Conservation (phyloP, 2,797 vertebrate genomes). For the Pantherophis alleghaniensis region DNA sequence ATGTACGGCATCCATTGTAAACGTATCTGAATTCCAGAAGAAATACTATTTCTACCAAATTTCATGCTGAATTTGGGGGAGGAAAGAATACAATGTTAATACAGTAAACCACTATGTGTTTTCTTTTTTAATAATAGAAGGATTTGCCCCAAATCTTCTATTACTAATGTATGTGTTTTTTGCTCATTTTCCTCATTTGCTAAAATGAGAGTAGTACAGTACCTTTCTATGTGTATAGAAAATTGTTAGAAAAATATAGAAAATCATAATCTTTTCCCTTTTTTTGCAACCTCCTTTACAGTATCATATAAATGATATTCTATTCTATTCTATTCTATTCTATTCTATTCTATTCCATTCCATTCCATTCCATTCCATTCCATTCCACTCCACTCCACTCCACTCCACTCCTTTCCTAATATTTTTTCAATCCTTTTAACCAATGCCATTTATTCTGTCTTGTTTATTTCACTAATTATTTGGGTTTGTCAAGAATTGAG, state of each 20-base stretch:
- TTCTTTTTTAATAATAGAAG: background rate
- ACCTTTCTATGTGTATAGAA: background rate
- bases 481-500: background rate
- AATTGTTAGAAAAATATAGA: background rate
- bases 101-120: background rate
- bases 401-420: background rate
- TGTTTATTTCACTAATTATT: background rate
- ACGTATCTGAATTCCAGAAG: background rate
- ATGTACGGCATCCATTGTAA: background rate
- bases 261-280: background rate
- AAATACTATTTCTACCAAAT: background rate
- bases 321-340: background rate
- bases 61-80: background rate
- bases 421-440: background rate
- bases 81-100: background rate
- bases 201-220: background rate
- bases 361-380: accelerated
- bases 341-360: background rate
- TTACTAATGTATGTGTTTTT: background rate
- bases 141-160: background rate
- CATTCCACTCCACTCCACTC: background rate
- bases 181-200: too few relatives aligned
- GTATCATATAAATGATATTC: background rate
- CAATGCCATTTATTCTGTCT: background rate
- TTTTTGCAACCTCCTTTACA: background rate